A percentile compares a stretch with the other conserved stretches of the same genome.
Conservation (phyloP, 2,888 invertebrate genomes). For the Thecophora atra region DNA sequence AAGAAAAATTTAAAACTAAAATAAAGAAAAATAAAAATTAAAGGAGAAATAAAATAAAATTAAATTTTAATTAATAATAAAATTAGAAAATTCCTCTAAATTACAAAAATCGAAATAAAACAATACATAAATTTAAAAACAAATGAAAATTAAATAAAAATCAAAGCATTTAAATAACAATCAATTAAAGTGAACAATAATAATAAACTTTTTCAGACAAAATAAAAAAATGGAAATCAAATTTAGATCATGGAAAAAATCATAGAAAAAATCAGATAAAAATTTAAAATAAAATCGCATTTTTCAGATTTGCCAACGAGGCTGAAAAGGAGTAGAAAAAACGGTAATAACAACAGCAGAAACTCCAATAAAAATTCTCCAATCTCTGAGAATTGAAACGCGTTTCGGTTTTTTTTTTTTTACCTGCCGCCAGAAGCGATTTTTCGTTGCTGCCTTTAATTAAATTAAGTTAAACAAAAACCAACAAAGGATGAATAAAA, state of each 20-base stretch:
- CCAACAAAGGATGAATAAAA: neutral
- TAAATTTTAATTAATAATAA: neutral
- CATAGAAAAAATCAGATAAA: no score
- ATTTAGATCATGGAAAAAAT: neutral
- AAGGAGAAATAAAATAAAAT: neutral
- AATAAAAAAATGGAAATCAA: neutral
- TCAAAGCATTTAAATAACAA: neutral
- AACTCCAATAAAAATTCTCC: no score
- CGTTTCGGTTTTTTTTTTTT: neutral
- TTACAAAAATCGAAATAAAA: neutral
- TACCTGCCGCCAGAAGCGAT: neutral
- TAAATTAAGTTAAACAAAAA: constrained; percentile 20
- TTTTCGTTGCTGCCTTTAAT: constrained; percentile 11
- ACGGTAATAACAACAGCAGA: no score
- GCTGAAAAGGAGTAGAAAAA: no score
- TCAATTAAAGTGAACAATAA: no score
- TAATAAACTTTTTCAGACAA: no score
- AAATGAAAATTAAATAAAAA: neutral
- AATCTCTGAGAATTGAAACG: no score
- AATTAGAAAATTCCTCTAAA: neutral
- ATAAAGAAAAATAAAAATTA: neutral
- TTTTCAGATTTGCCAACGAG: no score
- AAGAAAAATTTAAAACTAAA: neutral
- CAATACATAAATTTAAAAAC: neutral
- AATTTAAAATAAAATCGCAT: no score